Conservation (phyloP, 2,888 invertebrate species). For the Choreutis nemorana region DNA sequence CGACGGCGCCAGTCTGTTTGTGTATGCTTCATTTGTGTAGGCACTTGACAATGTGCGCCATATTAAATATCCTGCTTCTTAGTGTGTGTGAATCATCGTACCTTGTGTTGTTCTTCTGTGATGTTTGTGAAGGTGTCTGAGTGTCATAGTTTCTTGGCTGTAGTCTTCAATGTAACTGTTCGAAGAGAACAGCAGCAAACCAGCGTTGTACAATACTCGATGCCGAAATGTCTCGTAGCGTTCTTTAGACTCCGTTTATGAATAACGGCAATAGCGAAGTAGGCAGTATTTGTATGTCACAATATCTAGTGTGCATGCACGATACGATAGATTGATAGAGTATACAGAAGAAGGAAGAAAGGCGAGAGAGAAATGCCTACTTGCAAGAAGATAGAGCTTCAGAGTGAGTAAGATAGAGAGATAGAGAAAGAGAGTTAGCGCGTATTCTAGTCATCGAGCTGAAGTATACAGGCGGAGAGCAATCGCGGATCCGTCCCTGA, state of each 20-base stretch:
- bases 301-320: slow-evolving; percentile 67
- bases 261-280: too few relatives aligned
- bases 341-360: slow-evolving; percentile 60
- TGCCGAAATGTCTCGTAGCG: slow-evolving; percentile 44
- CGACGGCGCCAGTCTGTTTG: slow-evolving; percentile 60
- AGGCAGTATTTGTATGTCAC: slow-evolving; percentile 59
- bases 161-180: slow-evolving; percentile 38
- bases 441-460: slow-evolving; percentile 55
- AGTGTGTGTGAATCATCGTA: slow-evolving; percentile 44
- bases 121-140: slow-evolving; percentile 52
- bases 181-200: slow-evolving; percentile 32
- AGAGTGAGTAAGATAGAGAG: slow-evolving; percentile 59
- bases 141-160: slow-evolving; percentile 45
- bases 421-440: slow-evolving; percentile 43
- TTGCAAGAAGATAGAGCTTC: slow-evolving; percentile 57
- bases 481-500: slow-evolving; percentile 43
- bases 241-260: too few relatives aligned
- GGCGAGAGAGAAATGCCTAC: slow-evolving; percentile 57
- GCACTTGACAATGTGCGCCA: slow-evolving; percentile 23
- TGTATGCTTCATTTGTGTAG: slow-evolving; percentile 43
- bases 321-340: slow-evolving; percentile 59
- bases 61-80: slow-evolving; percentile 28
- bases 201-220: slow-evolving; percentile 31
- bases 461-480: slow-evolving; percentile 50
- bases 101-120: slow-evolving; percentile 55